Conservation (phyloP, 2,113 vertebrate genomes). For the Chaenocephalus aceratus region DNA sequence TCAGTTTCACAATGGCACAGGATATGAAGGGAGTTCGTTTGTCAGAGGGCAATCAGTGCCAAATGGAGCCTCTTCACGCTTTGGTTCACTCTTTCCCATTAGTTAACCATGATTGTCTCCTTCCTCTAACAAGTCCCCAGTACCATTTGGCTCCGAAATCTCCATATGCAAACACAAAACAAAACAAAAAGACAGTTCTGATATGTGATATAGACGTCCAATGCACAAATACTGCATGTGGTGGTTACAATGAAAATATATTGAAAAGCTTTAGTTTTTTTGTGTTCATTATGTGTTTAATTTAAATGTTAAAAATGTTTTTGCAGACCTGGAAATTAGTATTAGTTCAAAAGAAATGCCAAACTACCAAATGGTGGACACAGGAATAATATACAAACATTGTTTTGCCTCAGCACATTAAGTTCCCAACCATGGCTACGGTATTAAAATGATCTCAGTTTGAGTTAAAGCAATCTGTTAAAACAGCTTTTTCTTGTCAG, state of each 20-base stretch:
- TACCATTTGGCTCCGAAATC: constrained; percentile 31
- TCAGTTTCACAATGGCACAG: constrained; percentile 77
- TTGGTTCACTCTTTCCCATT: constrained; percentile 70
- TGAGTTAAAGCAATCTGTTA: constrained; percentile 56
- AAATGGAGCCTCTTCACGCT: constrained; percentile 76
- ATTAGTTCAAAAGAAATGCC: not conserved
- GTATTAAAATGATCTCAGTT: constrained; percentile 34
- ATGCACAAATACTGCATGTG: not conserved
- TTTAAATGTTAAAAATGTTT: not conserved
- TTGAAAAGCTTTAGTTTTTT: not conserved
- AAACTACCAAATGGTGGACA: constrained; percentile 6
- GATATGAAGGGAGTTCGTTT: constrained; percentile 77
- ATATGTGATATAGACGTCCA: not conserved
- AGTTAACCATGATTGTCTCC: constrained; percentile 67
- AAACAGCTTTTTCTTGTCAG: constrained; percentile 57
- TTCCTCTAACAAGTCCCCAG: constrained; percentile 49
- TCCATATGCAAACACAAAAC: constrained; percentile 3
- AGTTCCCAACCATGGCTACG: not conserved
- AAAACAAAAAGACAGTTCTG: not conserved
- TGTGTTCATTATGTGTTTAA: not conserved
- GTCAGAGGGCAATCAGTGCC: constrained; percentile 74
- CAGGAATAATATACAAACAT: not conserved
- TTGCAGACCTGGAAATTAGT: not conserved
- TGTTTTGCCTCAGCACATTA: not conserved
- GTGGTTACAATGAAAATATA: not conserved